A percentile compares a stretch with the other conserved stretches of the same genome.
Evolutionary conservation across 2,113 vertebrate species (phyloP).

Genomic region (Ginglymostoma cirratum): DNA sequence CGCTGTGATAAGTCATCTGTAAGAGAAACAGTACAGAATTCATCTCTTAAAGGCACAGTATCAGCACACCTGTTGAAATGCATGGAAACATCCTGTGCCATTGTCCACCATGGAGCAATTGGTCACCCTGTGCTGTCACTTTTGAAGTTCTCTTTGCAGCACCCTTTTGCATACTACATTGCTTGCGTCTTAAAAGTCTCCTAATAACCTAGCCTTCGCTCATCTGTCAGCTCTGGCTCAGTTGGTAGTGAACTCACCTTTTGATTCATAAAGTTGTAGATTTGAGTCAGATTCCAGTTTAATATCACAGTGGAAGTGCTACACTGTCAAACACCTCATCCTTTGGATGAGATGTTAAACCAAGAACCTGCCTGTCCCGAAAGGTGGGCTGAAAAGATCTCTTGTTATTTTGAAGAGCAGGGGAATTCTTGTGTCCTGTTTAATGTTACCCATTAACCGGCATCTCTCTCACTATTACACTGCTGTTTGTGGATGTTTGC

Average conservation of each 20-base stretch:
- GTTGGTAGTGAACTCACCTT: neutral
- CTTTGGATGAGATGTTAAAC: neutral
- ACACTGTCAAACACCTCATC: neutral
- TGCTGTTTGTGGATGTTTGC: no score
- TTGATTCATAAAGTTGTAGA: neutral
- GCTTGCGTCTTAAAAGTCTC: neutral
- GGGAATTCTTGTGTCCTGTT: neutral
- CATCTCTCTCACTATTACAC: no score
- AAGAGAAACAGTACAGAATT: no score
- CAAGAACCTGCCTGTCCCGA: neutral
- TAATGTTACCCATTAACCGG: neutral
- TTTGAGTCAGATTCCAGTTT: neutral
- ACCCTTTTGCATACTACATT: neutral
- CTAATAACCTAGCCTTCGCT: neutral
- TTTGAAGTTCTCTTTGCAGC: neutral
- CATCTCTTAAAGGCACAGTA: no score
- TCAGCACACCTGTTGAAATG: no score
- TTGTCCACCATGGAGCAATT: neutral
- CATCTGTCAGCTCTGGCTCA: neutral
- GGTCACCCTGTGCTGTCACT: neutral
- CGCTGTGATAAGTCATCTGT: no score
- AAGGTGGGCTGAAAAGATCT: neutral
- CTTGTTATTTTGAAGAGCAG: neutral
- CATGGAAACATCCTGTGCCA: neutral
- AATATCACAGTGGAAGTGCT: neutral